These are phyloP conservation scores for Lophius americanus DNA, from an alignment of 2,797 vertebrate species.

Conservation along the genomic window DNA sequence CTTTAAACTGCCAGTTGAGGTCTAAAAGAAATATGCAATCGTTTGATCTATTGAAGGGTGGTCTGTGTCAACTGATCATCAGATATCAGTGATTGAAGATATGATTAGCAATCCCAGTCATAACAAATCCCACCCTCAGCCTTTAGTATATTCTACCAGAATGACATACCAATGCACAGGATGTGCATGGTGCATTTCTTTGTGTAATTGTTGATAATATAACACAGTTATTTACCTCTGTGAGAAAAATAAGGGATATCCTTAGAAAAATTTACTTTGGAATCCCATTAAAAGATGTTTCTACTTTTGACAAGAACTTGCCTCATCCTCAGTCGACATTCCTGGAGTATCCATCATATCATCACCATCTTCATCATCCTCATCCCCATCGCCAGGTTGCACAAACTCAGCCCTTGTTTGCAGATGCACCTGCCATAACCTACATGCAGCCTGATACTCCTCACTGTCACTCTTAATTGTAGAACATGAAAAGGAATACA, in stretches of 20 bases:
- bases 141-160: too few relatives aligned
- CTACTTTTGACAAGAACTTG: slow-evolving; percentile 10
- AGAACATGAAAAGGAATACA: slow-evolving; percentile 1
- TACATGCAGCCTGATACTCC: slow-evolving; percentile 93
- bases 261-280: too few relatives aligned
- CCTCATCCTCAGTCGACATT: slow-evolving; percentile 89
- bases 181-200: too few relatives aligned
- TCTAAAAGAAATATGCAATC: slow-evolving; percentile 69
- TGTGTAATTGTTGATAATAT: too few relatives aligned
- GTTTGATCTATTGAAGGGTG: not conserved
- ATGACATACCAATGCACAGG: too few relatives aligned
- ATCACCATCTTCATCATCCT: slow-evolving; percentile 89
- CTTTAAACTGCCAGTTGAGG: slow-evolving; percentile 89
- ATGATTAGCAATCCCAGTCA: not conserved
- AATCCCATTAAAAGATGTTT: not conserved
- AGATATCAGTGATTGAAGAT: not conserved
- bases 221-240: too few relatives aligned
- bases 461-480: slow-evolving; percentile 86
- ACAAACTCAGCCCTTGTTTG: slow-evolving; percentile 94
- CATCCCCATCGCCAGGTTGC: slow-evolving; percentile 90
- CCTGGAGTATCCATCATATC: slow-evolving; percentile 88
- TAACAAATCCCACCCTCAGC: too few relatives aligned
- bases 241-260: too few relatives aligned
- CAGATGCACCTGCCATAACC: slow-evolving; percentile 93
- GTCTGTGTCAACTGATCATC: not conserved